Percentiles rank a stretch among this genome's conserved stretches.
Evolutionary conservation across 1,140 invertebrate species (phyloP).

Genomic region (Xylocopa sonorina): DNA sequence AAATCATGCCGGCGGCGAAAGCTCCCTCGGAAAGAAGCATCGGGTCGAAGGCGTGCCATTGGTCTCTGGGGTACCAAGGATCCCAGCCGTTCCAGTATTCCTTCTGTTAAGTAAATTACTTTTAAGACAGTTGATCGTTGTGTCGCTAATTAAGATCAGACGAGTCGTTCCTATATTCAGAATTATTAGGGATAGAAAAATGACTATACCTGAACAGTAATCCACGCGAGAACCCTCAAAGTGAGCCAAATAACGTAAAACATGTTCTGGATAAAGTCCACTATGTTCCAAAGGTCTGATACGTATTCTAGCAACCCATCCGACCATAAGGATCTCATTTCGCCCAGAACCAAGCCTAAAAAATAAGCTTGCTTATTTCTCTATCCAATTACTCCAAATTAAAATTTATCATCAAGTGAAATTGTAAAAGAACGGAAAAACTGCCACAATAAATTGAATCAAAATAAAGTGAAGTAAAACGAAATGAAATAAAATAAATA

Average conservation of each 20-base stretch:
- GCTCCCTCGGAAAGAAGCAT: constrained; percentile 96
- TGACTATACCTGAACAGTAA: constrained; percentile 87
- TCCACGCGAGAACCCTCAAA: constrained; percentile 89
- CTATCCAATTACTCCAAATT: background rate
- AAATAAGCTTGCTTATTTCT: too few relatives aligned
- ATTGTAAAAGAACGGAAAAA: background rate
- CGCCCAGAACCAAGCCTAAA: constrained; percentile 93
- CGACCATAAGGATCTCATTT: constrained; percentile 93
- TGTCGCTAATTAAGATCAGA: background rate
- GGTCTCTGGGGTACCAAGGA: constrained; percentile 91
- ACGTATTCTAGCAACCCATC: constrained; percentile 95
- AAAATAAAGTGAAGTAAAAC: too few relatives aligned
- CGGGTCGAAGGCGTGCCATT: constrained; percentile 96
- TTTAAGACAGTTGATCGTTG: background rate
- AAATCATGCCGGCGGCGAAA: constrained; percentile 97
- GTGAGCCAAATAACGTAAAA: constrained; percentile 96
- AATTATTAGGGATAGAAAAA: background rate
- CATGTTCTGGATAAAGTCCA: constrained; percentile 97
- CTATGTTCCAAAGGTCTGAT: constrained; percentile 97
- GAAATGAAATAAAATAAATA: background rate
- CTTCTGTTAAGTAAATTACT: constrained; percentile 80
- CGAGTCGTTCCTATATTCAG: too few relatives aligned
- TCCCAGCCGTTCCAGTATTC: constrained; percentile 88
- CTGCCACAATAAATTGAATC: too few relatives aligned
- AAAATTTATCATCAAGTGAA: too few relatives aligned